Percentiles rank a stretch among this genome's conserved stretches.
Evolutionary conservation across 1,140 invertebrate species (phyloP).

Genomic region (Danaus melanippus): DNA sequence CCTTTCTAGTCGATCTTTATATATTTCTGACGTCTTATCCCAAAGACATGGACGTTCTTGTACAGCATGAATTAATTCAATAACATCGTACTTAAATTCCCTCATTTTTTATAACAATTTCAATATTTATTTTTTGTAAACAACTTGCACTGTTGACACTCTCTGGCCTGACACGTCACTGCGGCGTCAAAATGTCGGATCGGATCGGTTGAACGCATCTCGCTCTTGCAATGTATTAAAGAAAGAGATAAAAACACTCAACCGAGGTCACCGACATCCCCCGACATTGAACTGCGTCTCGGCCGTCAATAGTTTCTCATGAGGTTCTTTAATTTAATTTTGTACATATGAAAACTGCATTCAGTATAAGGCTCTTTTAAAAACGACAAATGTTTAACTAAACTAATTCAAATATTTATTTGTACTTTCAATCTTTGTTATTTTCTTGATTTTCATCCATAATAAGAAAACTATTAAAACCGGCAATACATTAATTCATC

Average conservation of each 20-base stretch:
- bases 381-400: too few species aligned
- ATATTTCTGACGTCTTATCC: slow-evolving; percentile 52
- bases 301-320: slow-evolving; percentile 13
- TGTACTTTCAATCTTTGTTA: too few species aligned
- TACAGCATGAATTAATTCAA: slow-evolving; percentile 41
- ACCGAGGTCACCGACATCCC: slow-evolving; percentile 50
- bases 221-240: slow-evolving; percentile 19
- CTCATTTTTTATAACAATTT: slow-evolving; percentile 16
- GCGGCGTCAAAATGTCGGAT: slow-evolving; percentile 41
- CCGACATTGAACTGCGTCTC: slow-evolving; percentile 32
- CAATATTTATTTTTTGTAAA: not conserved
- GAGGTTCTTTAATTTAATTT: too few species aligned
- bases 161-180: slow-evolving; percentile 37
- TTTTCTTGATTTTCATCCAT: too few species aligned
- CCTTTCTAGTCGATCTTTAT: slow-evolving; percentile 55
- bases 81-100: slow-evolving; percentile 56
- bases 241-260: slow-evolving; percentile 22
- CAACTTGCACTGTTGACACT: slow-evolving; percentile 20
- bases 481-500: too few species aligned
- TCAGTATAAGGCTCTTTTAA: too few species aligned
- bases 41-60: slow-evolving; percentile 49
- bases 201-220: slow-evolving; percentile 34
- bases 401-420: too few species aligned
- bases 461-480: too few species aligned
- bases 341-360: too few species aligned